A percentile compares a stretch with the other conserved stretches of the same genome.
Conservation (phyloP, 2,113 vertebrate species). For the Vombatus ursinus region DNA sequence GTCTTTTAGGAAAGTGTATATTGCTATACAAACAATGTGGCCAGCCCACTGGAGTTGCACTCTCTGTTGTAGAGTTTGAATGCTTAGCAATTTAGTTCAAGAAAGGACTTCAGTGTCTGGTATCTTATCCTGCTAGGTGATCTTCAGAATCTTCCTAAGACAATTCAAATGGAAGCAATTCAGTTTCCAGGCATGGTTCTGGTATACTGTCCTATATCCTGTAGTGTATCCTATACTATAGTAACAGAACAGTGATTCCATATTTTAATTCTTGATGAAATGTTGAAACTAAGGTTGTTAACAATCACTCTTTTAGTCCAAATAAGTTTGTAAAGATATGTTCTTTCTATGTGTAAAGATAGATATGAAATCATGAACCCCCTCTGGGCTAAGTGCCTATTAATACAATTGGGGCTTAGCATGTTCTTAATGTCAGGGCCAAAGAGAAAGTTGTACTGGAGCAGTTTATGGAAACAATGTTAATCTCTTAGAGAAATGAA, state of each 20-base stretch:
- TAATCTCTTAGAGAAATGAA: slow-evolving; percentile 61
- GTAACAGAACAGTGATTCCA: not conserved
- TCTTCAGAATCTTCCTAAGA: too few species aligned
- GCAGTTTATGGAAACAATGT: slow-evolving; percentile 26
- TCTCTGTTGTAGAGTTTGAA: too few species aligned
- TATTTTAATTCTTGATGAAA: not conserved
- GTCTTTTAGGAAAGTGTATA: too few species aligned
- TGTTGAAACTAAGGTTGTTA: not conserved
- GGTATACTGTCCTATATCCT: too few species aligned
- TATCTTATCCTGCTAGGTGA: too few species aligned
- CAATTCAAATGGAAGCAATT: too few species aligned
- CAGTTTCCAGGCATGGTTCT: too few species aligned
- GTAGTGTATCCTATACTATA: too few species aligned
- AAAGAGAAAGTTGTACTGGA: slow-evolving; percentile 37
- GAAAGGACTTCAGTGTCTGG: too few species aligned
- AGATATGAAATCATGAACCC: slow-evolving; percentile 33
- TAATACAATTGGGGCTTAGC: slow-evolving; percentile 48
- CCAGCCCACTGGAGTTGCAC: too few species aligned
- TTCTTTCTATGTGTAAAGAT: slow-evolving; percentile 54
- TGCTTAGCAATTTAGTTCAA: too few species aligned
- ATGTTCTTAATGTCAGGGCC: slow-evolving; percentile 25
- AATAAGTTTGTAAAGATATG: not conserved
- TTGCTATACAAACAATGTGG: too few species aligned
- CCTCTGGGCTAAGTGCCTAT: not conserved
- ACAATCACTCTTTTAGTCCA: not conserved